These are phyloP conservation scores for Acleris laterana DNA, from an alignment of 2,888 invertebrate species.

Conservation along the genomic window DNA sequence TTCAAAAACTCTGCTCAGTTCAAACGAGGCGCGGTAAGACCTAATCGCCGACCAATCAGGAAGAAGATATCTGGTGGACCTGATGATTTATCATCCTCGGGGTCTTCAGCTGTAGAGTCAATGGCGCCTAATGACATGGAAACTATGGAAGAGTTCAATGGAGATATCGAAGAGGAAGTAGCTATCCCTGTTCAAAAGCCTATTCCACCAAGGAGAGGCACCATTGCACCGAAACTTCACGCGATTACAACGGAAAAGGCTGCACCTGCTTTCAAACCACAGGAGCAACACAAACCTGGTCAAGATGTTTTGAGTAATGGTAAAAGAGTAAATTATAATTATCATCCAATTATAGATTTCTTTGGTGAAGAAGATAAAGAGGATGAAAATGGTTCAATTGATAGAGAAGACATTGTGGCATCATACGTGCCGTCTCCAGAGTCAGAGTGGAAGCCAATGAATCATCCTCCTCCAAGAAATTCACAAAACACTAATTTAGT, in stretches of 20 bases:
- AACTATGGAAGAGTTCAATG: conserved; percentile 65
- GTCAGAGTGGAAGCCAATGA: conserved; percentile 81
- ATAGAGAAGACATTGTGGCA: conserved; percentile 67
- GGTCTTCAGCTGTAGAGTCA: conserved; percentile 70
- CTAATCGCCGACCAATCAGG: conserved; percentile 71
- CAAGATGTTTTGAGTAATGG: conserved; percentile 57
- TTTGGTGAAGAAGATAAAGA: conserved; percentile 82
- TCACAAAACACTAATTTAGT: conserved; percentile 49
- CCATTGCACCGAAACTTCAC: conserved; percentile 70
- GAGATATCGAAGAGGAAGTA: conserved; percentile 59
- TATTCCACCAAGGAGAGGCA: conserved; percentile 54
- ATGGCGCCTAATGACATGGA: conserved; percentile 58
- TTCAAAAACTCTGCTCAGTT: conserved; percentile 66
- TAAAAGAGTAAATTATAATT: conserved; percentile 90
- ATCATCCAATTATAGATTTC: conserved; percentile 93
- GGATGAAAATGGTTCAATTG: conserved; percentile 63
- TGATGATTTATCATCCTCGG: conserved; percentile 73
- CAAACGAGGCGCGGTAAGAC: conserved; percentile 70
- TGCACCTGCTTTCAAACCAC: conserved; percentile 48
- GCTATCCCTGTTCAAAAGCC: conserved; percentile 53
- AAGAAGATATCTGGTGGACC: conserved; percentile 72
- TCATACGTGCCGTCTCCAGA: conserved; percentile 61
- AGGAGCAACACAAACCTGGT: conserved; percentile 48
- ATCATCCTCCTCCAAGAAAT: conserved; percentile 60
- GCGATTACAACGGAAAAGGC: conserved; percentile 59